Evolutionary conservation across 2,888 invertebrate species (phyloP), one percentile per base, ranked within the genome.

Genomic region (Meta bourneti): DNA sequence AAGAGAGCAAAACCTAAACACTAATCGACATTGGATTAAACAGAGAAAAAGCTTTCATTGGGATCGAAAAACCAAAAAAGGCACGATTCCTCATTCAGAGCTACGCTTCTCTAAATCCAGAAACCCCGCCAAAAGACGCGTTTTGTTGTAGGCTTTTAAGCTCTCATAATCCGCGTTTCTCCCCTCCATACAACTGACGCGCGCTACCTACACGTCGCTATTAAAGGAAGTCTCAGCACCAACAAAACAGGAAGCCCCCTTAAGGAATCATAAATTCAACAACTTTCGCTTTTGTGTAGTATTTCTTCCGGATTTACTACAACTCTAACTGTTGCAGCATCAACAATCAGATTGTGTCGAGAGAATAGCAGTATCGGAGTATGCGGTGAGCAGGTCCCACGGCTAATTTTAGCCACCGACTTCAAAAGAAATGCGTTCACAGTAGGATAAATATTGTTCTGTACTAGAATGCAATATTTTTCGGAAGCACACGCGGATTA

Each of bases 191-290:
- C 83, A 83, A 34, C 54, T 8, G 54, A 52, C 75, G 48, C 84
- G 54, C 84, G 84, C n/a, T 16, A n/a, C 72, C 71, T 80, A 54
- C 51, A 52, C 71, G 52, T 48, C 11, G 69, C 69, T 86, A 51
- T 49, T 77, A 87, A 75, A 61, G n/a, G 51, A 77, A 19, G 19
- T 52, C n/a, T 11, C 61, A 19, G 51, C 82, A 51, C 13, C 48
- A 77, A 83, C 82, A 70, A 83, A 91, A 87, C 83, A 81, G 91
- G 91, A 91, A 91, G 61, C 52, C 74, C 9, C 16, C 61, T 78
- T 69, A 61, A 75, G 87, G 61, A 91, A 91, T 83, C 91, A 87
- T 88, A 88, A 87, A 87, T 87, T 88, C 91, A 87, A 91, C 87
- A 91, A 91, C 91, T 91, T 88, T 91, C 87, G 54, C 91, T 91